Evolutionary conservation across 2,113 vertebrate genomes (phyloP).

Genomic region (Acrocephalus arundinaceus): DNA sequence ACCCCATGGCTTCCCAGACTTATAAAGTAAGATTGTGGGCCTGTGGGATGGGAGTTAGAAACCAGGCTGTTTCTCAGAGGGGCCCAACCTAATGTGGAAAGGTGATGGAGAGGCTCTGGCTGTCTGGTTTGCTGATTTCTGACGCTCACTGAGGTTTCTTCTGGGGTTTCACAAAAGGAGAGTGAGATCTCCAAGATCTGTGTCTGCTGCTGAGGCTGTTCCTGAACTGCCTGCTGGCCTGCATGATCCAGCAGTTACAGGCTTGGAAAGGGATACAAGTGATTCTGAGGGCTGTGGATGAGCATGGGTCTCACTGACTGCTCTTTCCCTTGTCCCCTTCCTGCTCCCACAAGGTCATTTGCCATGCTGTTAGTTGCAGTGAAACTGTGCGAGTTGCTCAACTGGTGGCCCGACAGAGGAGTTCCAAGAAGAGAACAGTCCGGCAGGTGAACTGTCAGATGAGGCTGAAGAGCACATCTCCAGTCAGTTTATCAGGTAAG

Average conservation of each 20-base stretch:
- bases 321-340: neutral
- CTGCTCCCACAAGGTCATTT: conserved; percentile 73
- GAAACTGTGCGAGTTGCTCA: conserved; percentile 87
- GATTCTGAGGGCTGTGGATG: neutral
- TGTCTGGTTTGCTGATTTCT: neutral
- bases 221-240: neutral
- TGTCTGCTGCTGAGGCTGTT: neutral
- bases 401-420: conserved; percentile 86
- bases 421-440: conserved; percentile 81
- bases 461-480: conserved; percentile 82
- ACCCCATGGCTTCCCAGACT: accelerated
- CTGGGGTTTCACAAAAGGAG: neutral
- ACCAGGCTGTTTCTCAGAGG: neutral
- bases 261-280: neutral
- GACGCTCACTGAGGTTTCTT: neutral
- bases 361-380: conserved; percentile 81
- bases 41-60: neutral
- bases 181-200: neutral
- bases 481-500: conserved; percentile 80
- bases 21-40: accelerated
- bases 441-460: conserved; percentile 86
- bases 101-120: neutral
- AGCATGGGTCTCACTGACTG: neutral
- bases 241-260: neutral
- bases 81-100: accelerated